These are phyloP conservation scores for Popillia japonica DNA, from an alignment of 1,140 invertebrate species.

Conservation along the genomic window DNA sequence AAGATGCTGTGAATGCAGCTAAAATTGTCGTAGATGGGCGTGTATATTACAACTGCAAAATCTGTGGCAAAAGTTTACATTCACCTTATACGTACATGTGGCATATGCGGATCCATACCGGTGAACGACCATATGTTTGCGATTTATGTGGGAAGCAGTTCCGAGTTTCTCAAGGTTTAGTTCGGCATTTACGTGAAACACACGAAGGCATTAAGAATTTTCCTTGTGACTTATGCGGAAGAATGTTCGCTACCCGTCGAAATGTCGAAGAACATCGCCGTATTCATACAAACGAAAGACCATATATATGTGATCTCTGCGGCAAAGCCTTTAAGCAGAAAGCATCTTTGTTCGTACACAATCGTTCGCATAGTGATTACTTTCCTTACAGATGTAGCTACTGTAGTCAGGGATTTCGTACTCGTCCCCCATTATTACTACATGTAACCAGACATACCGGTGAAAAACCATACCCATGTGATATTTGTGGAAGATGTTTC, in stretches of 20 bases:
- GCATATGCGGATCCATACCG: slow-evolving; percentile 73
- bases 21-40: slow-evolving; percentile 62
- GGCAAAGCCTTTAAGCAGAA: slow-evolving; percentile 68
- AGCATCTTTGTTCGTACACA: slow-evolving; percentile 65
- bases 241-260: slow-evolving; percentile 64
- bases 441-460: slow-evolving; percentile 72
- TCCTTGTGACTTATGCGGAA: slow-evolving; percentile 65
- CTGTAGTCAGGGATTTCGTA: slow-evolving; percentile 70
- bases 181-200: slow-evolving; percentile 69
- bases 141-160: slow-evolving; percentile 79
- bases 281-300: slow-evolving; percentile 61
- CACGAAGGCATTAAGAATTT: slow-evolving; percentile 70
- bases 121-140: slow-evolving; percentile 77
- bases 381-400: slow-evolving; percentile 68
- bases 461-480: slow-evolving; percentile 72
- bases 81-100: slow-evolving; percentile 69
- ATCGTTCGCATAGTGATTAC: slow-evolving; percentile 63
- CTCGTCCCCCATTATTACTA: slow-evolving; percentile 65
- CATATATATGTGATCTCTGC: slow-evolving; percentile 67
- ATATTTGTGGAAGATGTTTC: slow-evolving; percentile 64
- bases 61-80: slow-evolving; percentile 69
- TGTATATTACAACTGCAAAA: slow-evolving; percentile 66
- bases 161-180: slow-evolving; percentile 68
- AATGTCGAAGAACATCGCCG: slow-evolving; percentile 62
- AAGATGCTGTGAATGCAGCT: slow-evolving; percentile 59